Base-by-base conservation (phyloP, 2,888 invertebrate genomes). In the Eilema depressum region DNA sequence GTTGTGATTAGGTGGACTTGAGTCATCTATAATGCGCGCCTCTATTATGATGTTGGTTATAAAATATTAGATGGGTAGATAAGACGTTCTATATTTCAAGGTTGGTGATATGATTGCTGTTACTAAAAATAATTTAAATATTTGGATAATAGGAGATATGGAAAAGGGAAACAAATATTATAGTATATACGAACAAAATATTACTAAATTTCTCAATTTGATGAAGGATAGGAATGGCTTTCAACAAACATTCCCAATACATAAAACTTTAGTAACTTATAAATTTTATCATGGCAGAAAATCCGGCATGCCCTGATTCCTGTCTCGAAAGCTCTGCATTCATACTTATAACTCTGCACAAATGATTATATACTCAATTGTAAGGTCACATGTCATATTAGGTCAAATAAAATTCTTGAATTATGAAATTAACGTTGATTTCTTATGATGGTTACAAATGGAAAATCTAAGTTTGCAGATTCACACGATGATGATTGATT, bases 381-480 rank as follows among this genome's bases (percentile, higher is more conserved):
- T n/a, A 53, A 53, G 53, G n/a, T 53, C 8, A 53, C 1, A 53
- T 53, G n/a, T 53, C 53, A 47, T 20, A 47, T 47, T 20, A 53
- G n/a, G 2, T n/a, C 10, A 53, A 53, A 53, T 17, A 20, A n/a
- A 53, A 53, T n/a, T n/a, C 53, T 53, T 53, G 8, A 53, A 53
- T 53, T 53, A n/a, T 53, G 53, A n/a, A 53, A 53, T 53, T 53
- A n/a, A n/a, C n/a, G 7, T 17, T 63, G 41, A 63, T 41, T 41
- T 41, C 26, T 63, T 26, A 26, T 26, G 26, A 20, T 5, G 25
- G 25, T 63, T 3, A 63, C 7, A 63, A 26, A 20, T 63, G 11
- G 63, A 63, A 63, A 65, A 70, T 70, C 30, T 56, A 63, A 63
- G 57, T 72, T 68, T 68, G 53, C 25, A 71, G 23, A 28, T 71